Conservation (phyloP, 92 coral and sea anemone genomes). For the Bergia puertoricense region DNA sequence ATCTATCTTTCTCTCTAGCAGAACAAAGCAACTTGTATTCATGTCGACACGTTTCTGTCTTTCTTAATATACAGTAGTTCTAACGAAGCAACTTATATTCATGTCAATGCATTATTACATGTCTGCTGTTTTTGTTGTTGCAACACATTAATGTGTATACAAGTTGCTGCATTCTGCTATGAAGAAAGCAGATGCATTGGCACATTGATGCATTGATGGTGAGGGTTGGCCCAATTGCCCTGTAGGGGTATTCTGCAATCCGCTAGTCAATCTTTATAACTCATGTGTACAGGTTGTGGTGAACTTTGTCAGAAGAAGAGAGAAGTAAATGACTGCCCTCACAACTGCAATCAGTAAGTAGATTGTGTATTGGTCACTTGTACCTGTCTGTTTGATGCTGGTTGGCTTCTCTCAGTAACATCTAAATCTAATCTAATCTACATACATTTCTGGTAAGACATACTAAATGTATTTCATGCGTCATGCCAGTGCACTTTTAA, state of each 20-base stretch:
- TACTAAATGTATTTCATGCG: too few relatives aligned
- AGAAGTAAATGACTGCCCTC: conserved; percentile 70
- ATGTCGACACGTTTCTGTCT: background rate
- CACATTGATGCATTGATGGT: too few relatives aligned
- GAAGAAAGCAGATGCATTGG: background rate
- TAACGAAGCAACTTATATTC: too few relatives aligned
- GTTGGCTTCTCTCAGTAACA: background rate
- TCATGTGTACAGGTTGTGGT: conserved; percentile 76
- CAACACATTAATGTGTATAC: background rate
- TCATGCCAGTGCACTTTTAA: too few relatives aligned
- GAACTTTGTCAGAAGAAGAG: conserved; percentile 89
- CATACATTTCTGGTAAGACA: too few relatives aligned
- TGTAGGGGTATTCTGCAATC: too few relatives aligned
- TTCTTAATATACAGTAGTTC: background rate
- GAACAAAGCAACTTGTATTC: background rate
- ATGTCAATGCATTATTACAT: too few relatives aligned
- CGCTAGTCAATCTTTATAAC: too few relatives aligned
- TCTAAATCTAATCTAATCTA: too few relatives aligned
- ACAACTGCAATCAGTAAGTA: conserved; percentile 90
- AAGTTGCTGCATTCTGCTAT: background rate
- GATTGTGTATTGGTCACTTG: background rate
- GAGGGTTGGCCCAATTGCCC: too few relatives aligned
- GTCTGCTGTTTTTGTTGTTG: too few relatives aligned
- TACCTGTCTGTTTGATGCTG: background rate
- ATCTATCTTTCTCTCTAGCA: too few relatives aligned